phyloP scores from a whole-genome alignment of 2,797 vertebrate species.

The Gallinago solitaria region DNA sequence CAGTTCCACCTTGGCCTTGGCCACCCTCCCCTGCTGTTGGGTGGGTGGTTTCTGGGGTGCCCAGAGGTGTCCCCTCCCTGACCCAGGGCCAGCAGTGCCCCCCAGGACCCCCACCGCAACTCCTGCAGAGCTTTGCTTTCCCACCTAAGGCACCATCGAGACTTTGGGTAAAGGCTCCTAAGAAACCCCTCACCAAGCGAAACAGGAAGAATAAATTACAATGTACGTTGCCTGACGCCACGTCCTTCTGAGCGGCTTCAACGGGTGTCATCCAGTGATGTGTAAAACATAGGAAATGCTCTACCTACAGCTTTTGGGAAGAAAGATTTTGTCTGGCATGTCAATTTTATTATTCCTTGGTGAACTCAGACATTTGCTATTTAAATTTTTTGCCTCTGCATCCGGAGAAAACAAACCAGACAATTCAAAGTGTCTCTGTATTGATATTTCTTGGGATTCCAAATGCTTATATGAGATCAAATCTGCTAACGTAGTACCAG shows the following conservation, averaged over 20 bases:
- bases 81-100: not conserved
- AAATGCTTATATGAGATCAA: slow-evolving; percentile 16
- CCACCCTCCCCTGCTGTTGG: accelerated
- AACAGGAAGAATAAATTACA: accelerated
- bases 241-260: not conserved
- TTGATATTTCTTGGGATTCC: slow-evolving; percentile 31
- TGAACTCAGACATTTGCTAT: slow-evolving; percentile 18
- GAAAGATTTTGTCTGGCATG: not conserved
- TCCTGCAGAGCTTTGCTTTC: not conserved
- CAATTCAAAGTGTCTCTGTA: slow-evolving; percentile 10
- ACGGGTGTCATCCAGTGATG: not conserved
- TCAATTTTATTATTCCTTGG: not conserved
- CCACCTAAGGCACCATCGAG: accelerated
- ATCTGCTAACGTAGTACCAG: not conserved
- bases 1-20: not conserved
- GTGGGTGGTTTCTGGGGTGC: accelerated
- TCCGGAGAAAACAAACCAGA: slow-evolving; percentile 38
- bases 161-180: accelerated
- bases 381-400: slow-evolving; percentile 42
- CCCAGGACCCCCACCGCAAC: too few species aligned
- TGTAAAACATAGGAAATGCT: not conserved
- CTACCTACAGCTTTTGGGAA: not conserved
- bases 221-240: accelerated
- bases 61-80: not conserved
- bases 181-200: not conserved